Evolutionary conservation across 1,140 invertebrate genomes (phyloP).

Genomic region (Helicoverpa armigera): DNA sequence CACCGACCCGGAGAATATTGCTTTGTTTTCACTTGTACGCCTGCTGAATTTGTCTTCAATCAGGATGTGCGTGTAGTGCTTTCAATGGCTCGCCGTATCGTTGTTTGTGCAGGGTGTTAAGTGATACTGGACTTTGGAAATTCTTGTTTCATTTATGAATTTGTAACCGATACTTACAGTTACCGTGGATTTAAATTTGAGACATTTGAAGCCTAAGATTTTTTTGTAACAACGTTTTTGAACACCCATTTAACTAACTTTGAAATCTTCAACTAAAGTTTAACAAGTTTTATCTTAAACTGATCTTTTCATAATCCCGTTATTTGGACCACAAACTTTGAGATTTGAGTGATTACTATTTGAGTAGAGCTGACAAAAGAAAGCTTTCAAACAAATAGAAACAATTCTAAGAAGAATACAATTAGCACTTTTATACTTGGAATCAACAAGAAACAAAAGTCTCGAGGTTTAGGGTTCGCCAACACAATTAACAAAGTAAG

Average conservation of each 20-base stretch:
- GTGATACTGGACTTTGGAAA: not conserved
- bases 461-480: slow-evolving; percentile 24
- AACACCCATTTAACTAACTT: not conserved
- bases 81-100: slow-evolving; percentile 4
- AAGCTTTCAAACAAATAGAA: not conserved
- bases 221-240: no score
- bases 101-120: slow-evolving; percentile 25
- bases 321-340: slow-evolving; percentile 31
- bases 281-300: slow-evolving; percentile 49
- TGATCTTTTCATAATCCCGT: slow-evolving; percentile 60
- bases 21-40: slow-evolving; percentile 68
- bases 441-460: slow-evolving; percentile 39
- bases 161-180: no score
- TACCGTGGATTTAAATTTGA: not conserved
- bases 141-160: no score
- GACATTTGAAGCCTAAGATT: not conserved
- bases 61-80: slow-evolving; percentile 33
- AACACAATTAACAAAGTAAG: slow-evolving; percentile 44
- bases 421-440: slow-evolving; percentile 52
- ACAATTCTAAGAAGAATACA: slow-evolving; percentile 34
- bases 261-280: slow-evolving; percentile 39
- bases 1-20: slow-evolving; percentile 66
- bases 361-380: slow-evolving; percentile 6
- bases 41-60: slow-evolving; percentile 56
- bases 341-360: slow-evolving; percentile 20